Evolutionary conservation across 2,113 vertebrate genomes (phyloP), one percentile per base, ranked within the genome.

Genomic region (Heterochromis multidens): DNA sequence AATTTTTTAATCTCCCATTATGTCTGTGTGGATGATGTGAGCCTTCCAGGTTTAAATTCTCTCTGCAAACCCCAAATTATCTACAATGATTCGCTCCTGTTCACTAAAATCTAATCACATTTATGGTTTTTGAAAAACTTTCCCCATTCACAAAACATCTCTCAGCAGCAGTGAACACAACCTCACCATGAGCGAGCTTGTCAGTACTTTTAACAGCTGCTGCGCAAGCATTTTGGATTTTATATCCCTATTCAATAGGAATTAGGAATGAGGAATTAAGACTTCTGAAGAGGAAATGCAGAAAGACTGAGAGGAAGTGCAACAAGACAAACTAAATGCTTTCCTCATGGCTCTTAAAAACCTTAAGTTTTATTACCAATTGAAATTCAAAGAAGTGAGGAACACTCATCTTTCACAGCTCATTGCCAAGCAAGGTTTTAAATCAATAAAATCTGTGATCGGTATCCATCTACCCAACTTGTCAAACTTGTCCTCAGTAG

Each of bases 61-160:
- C 40, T 65, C 62, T 40, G 21, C 37, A 40, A 65, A 65, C 62
- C 35, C 62, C 62, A 4, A 46, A 2, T 46, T 8, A 46, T 70
- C 65, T 70, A 40, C 23, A 70, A 19, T 27, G 63, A 70, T 46
- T 46, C 14, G 37, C 0, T 17, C 37, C 0, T 0, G 4, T 27
- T 67, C n/a, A 6, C 35, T 43, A 43, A 10, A 67, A 43, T 46
- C 14, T 0, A 27, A 1, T 46, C 17, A 27, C 1, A 27, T 46
- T 46, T 70, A 0, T 27, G 23, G 10, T 65, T 52, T 52, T 19
- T 52, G 46, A 19, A 17, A 52, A 7, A 1, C 46, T 52, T 52
- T 52, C 46, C 46, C 3, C 46, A 19, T 52, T 52, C 17, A 17
- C 17, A 6, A 52, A 52, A 52, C 6, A 52, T 8, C 17, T 17